phyloP scores from a whole-genome alignment of 2,113 vertebrate genomes.

The Phainopepla nitens region DNA sequence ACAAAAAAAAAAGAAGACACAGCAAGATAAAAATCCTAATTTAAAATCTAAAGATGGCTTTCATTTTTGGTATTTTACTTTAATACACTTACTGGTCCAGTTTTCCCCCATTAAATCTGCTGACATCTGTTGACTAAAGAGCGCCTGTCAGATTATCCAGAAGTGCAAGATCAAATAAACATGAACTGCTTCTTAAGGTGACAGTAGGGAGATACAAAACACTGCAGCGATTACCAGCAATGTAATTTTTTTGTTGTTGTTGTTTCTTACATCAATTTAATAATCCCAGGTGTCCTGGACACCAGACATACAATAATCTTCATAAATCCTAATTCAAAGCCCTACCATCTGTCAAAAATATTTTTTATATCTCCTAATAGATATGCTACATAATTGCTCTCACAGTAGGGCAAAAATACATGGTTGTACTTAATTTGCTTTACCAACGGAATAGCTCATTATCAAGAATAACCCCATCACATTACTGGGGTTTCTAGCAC shows the following conservation, averaged over 20 bases:
- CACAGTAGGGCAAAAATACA: slow-evolving; percentile 21
- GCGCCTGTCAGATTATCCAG: neutral
- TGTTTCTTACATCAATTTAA: slow-evolving; percentile 57
- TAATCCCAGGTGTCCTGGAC: slow-evolving; percentile 55
- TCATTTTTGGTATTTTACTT: slow-evolving; percentile 1
- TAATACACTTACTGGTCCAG: slow-evolving; percentile 6
- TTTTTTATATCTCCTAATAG: slow-evolving; percentile 56
- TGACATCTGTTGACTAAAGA: slow-evolving; percentile 22
- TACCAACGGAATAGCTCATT: slow-evolving; percentile 2
- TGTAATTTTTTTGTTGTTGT: neutral
- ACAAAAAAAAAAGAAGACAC: neutral
- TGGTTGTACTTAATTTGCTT: slow-evolving; percentile 26
- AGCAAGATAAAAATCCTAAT: neutral
- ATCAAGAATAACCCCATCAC: neutral
- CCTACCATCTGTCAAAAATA: slow-evolving; percentile 71
- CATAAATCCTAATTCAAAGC: slow-evolving; percentile 69
- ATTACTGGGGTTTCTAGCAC: neutral
- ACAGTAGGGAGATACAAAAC: slow-evolving; percentile 48
- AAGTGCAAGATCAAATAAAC: slow-evolving; percentile 37
- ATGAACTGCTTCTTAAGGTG: slow-evolving; percentile 34
- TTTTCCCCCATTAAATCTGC: slow-evolving; percentile 32
- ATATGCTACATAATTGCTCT: slow-evolving; percentile 22
- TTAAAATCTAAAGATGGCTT: neutral
- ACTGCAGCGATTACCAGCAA: slow-evolving; percentile 42
- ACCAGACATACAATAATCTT: slow-evolving; percentile 70